A percentile compares a stretch with the other conserved stretches of the same genome.
Conservation (phyloP, 2,113 vertebrate species). For the Cololabis saira region DNA sequence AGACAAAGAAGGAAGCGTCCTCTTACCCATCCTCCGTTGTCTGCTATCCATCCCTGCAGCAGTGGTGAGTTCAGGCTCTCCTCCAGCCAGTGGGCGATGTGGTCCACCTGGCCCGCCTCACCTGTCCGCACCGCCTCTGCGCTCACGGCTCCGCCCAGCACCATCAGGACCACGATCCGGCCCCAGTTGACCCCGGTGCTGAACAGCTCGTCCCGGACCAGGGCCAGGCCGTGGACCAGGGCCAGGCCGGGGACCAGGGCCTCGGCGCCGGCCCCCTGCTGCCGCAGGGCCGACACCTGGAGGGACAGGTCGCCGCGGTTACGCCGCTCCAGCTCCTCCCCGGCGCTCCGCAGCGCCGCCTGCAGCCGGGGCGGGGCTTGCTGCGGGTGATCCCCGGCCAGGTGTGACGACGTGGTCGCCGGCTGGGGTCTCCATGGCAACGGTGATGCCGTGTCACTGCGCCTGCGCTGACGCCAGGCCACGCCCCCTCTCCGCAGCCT, state of each 20-base stretch:
- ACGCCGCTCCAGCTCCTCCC: constrained; percentile 85
- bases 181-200: constrained; percentile 94
- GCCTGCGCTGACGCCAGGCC: too few relatives aligned
- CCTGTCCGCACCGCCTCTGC: constrained; percentile 87
- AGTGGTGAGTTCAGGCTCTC: constrained; percentile 91
- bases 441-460: too few relatives aligned
- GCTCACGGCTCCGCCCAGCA: constrained; percentile 90
- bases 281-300: constrained; percentile 81
- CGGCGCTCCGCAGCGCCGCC: constrained; percentile 82
- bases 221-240: constrained; percentile 80
- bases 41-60: constrained; percentile 90
- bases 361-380: constrained; percentile 72
- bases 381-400: neutral
- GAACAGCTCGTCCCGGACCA: constrained; percentile 90
- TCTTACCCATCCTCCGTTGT: constrained; percentile 94
- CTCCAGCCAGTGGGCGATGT: constrained; percentile 90
- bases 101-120: constrained; percentile 86
- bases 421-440: constrained; percentile 9
- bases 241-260: too few relatives aligned
- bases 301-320: constrained; percentile 86
- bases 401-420: neutral
- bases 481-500: constrained; percentile 66
- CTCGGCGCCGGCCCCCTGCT: constrained; percentile 70
- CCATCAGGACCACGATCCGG: constrained; percentile 91
- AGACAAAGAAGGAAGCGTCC: neutral